Percentiles rank a stretch among this genome's conserved stretches.
Conservation (phyloP, 2,113 vertebrate species). For the Typhlomys cinereus region DNA sequence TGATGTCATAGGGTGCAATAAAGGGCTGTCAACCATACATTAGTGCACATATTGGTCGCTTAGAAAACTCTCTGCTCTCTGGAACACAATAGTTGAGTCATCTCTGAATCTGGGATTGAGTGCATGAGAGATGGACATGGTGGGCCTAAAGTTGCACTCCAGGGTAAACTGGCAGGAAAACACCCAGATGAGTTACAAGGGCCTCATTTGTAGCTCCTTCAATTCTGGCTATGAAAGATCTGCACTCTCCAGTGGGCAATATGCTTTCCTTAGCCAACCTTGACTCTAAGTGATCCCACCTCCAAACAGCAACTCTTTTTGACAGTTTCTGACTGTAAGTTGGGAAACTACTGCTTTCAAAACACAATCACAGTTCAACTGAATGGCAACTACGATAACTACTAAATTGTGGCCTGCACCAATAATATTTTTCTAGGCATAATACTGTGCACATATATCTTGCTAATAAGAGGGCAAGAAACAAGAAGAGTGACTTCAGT, state of each 20-base stretch:
- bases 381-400: background rate
- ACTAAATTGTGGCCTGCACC: background rate
- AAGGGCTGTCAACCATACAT: background rate
- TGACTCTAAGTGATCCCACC: background rate
- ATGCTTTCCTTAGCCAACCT: background rate
- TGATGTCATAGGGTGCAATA: background rate
- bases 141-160: background rate
- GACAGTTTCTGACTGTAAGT: background rate
- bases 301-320: background rate
- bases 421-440: background rate
- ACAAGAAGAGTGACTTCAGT: background rate
- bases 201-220: background rate
- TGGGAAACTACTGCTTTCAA: background rate
- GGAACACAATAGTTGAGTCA: background rate
- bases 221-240: background rate
- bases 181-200: background rate
- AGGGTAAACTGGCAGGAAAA: background rate
- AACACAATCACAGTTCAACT: background rate
- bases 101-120: background rate
- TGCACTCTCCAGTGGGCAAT: background rate
- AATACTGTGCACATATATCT: background rate
- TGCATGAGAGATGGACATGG: background rate
- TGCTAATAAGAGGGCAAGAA: background rate
- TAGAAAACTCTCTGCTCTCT: background rate
- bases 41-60: background rate